Percentiles rank a stretch among this genome's conserved stretches.
Evolutionary conservation across 2,888 invertebrate genomes (phyloP).

Genomic region (Autographa gamma): DNA sequence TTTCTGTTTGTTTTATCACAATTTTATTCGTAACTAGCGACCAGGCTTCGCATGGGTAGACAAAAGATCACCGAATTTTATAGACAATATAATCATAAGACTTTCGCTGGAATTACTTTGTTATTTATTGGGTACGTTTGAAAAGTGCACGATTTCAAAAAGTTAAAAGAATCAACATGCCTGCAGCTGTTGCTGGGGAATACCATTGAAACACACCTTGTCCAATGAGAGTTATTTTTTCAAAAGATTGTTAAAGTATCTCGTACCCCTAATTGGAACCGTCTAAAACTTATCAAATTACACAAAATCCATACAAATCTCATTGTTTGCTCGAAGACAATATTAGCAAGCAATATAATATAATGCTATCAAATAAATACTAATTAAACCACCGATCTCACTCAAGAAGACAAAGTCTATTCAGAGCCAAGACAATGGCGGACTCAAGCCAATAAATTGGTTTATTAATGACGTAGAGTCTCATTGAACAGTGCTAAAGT

Average conservation of each 20-base stretch:
- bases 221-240: no score
- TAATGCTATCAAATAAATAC: conserved; percentile 9
- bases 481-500: conserved; percentile 68
- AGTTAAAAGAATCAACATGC: no score
- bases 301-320: not conserved
- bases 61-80: no score
- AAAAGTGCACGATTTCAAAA: no score
- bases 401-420: conserved; percentile 13
- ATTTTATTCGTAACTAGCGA: not conserved
- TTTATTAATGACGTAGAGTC: conserved; percentile 53
- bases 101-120: no score
- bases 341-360: not conserved
- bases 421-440: conserved; percentile 27
- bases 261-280: no score
- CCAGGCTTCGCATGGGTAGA: no score
- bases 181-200: no score
- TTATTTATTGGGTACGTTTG: no score
- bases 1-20: conserved; percentile 18
- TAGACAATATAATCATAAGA: no score
- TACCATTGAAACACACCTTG: no score
- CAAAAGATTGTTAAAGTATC: no score
- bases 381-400: conserved; percentile 9
- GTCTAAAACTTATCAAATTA: not conserved
- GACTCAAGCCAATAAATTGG: conserved; percentile 38
- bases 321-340: not conserved